Conservation (phyloP, 2,113 vertebrate species). For the Alectura lathami region DNA sequence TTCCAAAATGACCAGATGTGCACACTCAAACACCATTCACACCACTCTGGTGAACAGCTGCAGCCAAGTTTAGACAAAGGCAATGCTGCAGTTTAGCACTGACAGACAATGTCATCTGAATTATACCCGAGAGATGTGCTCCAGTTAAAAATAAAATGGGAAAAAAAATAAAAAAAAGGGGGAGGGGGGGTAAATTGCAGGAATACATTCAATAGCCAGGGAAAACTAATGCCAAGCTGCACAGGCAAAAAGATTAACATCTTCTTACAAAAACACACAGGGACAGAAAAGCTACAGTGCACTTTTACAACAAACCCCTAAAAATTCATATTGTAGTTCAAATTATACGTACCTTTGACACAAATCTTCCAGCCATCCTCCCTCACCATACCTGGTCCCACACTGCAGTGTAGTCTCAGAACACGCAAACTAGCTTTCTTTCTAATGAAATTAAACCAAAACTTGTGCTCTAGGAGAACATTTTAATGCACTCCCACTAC, state of each 20-base stretch:
- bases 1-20: constrained; percentile 77
- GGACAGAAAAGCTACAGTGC: neutral
- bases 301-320: neutral
- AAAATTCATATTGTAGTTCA: neutral
- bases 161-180: neutral
- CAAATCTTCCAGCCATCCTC: neutral
- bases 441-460: neutral
- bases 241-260: neutral
- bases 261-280: neutral
- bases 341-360: neutral
- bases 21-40: constrained; percentile 51
- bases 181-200: neutral
- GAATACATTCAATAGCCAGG: neutral
- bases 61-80: neutral
- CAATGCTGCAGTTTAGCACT: neutral
- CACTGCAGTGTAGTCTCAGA: accelerated
- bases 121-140: neutral
- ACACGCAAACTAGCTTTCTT: neutral
- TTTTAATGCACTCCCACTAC: accelerated
- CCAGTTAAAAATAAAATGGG: neutral
- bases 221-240: neutral
- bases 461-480: accelerated
- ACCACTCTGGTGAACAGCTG: constrained; percentile 22
- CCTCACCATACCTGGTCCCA: neutral
- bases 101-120: neutral